phyloP scores from a whole-genome alignment of 2,888 invertebrate species.

The Dasysyrphus tricinctus region DNA sequence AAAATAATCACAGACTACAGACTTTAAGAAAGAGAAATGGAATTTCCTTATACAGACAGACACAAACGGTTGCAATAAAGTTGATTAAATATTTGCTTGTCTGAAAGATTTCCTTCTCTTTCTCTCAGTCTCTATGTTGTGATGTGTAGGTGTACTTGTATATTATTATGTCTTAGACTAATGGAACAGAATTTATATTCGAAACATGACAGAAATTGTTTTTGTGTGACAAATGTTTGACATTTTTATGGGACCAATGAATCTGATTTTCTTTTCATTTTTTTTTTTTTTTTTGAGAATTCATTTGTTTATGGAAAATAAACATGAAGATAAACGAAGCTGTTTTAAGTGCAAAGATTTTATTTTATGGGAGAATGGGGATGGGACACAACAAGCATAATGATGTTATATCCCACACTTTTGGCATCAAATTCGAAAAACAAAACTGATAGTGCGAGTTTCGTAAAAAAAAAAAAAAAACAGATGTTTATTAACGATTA shows the following conservation, averaged over 20 bases:
- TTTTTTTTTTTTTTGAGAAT: neutral
- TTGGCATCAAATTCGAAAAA: neutral
- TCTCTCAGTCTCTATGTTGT: neutral
- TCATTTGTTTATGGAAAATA: neutral
- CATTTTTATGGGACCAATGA: conserved; percentile 28
- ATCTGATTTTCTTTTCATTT: neutral
- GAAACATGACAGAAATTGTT: conserved; percentile 28
- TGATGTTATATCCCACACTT: neutral
- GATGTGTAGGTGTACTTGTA: neutral
- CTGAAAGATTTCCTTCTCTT: neutral
- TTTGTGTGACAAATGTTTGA: conserved; percentile 30
- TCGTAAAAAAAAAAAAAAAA: neutral
- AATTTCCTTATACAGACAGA: neutral
- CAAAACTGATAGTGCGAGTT: neutral
- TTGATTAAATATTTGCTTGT: conserved; percentile 65
- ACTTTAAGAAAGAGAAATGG: conserved; percentile 14
- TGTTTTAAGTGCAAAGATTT: neutral
- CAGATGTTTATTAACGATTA: too few species aligned
- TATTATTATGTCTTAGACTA: neutral
- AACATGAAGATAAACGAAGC: neutral
- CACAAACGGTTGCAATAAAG: conserved; percentile 37
- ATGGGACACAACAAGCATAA: neutral
- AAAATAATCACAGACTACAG: neutral
- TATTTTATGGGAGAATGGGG: neutral
- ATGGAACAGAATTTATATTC: conserved; percentile 12